Evolutionary conservation across 30 jellyfish, hydroid and myxozoan genomes (phyloP).

Genomic region (Turritopsis rubra): DNA sequence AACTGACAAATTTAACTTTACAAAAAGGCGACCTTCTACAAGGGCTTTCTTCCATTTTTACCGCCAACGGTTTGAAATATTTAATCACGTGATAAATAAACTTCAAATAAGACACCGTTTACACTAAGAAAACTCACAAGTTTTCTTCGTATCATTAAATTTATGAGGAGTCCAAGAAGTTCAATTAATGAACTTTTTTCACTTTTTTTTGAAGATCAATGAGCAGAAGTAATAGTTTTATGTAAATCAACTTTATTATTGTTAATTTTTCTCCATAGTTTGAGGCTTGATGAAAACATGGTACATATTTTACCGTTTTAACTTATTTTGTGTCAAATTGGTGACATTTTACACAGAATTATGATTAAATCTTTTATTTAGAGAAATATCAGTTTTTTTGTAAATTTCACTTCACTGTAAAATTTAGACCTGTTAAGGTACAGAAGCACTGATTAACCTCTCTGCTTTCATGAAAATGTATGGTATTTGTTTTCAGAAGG

Average conservation of each 20-base stretch:
- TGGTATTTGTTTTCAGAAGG: too few species aligned
- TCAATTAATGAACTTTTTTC: too few species aligned
- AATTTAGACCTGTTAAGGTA: too few species aligned
- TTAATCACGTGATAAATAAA: conserved; percentile 4
- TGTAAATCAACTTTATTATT: too few species aligned
- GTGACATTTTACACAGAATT: not conserved
- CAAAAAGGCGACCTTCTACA: not conserved
- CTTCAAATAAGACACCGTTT: not conserved
- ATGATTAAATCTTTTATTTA: not conserved
- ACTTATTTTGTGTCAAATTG: not conserved
- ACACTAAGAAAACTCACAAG: not conserved
- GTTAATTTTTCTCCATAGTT: not conserved
- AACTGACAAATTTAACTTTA: too few species aligned
- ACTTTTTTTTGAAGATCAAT: too few species aligned
- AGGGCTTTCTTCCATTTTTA: not conserved
- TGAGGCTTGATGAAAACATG: not conserved
- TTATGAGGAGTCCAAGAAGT: too few species aligned
- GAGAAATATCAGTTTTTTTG: not conserved
- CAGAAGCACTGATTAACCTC: too few species aligned
- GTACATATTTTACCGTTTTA: not conserved
- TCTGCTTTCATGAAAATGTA: too few species aligned
- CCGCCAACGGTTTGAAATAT: conserved; percentile 20
- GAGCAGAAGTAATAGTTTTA: too few species aligned
- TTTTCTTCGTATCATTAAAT: too few species aligned
- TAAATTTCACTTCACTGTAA: too few species aligned